A percentile compares a stretch with the other conserved stretches of the same genome.
These are phyloP conservation scores for Hipparchia semele DNA, from an alignment of 2,888 invertebrate species.

Conservation along the genomic window DNA sequence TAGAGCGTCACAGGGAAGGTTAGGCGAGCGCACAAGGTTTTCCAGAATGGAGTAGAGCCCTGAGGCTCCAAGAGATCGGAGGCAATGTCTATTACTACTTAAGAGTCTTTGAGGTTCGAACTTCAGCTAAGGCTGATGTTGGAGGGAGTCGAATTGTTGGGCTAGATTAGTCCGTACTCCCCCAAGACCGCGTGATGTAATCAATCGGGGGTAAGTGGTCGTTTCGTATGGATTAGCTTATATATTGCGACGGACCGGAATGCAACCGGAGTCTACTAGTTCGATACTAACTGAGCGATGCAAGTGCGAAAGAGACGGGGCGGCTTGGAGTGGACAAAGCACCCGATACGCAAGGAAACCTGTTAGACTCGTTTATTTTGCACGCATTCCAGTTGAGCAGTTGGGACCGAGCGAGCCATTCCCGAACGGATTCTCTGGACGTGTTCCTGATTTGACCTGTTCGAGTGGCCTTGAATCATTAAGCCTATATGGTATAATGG, in stretches of 20 bases:
- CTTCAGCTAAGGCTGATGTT: too few relatives aligned
- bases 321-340: slow-evolving; percentile 60
- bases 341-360: slow-evolving; percentile 71
- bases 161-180: too few relatives aligned
- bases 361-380: slow-evolving; percentile 80
- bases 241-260: background rate
- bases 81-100: too few relatives aligned
- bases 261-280: background rate
- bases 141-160: too few relatives aligned
- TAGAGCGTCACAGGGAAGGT: too few relatives aligned
- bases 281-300: slow-evolving; percentile 32
- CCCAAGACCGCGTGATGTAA: too few relatives aligned
- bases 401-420: slow-evolving; percentile 72
- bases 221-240: background rate
- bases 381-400: slow-evolving; percentile 76
- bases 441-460: slow-evolving; percentile 60
- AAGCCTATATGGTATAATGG: slow-evolving; percentile 12
- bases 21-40: too few relatives aligned
- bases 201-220: too few relatives aligned
- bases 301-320: slow-evolving; percentile 56
- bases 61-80: too few relatives aligned
- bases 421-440: slow-evolving; percentile 65
- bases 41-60: too few relatives aligned
- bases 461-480: slow-evolving; percentile 65
- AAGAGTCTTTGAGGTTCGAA: too few relatives aligned